These are phyloP conservation scores for Acanthosepion pharaonis DNA, from an alignment of 2,888 invertebrate species.

Conservation along the genomic window DNA sequence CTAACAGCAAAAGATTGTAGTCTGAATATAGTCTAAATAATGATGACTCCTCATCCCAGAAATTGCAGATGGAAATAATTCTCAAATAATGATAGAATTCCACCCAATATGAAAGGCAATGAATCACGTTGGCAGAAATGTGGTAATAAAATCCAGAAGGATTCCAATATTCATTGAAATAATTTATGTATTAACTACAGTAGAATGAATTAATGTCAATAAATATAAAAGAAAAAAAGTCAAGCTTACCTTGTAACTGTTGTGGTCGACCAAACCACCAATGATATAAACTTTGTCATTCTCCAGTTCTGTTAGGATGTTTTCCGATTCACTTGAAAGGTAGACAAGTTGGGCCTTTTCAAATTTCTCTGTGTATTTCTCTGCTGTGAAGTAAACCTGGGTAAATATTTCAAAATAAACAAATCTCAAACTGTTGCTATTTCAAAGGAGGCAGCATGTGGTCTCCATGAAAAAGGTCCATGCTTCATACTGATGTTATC, in stretches of 20 bases:
- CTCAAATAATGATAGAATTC: too few species aligned
- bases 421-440: neutral
- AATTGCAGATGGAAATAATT: too few species aligned
- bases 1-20: too few species aligned
- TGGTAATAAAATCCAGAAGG: too few species aligned
- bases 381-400: conserved; percentile 82
- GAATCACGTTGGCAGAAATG: too few species aligned
- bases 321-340: conserved; percentile 94
- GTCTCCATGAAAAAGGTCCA: too few species aligned
- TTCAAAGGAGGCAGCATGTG: neutral
- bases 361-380: conserved; percentile 83
- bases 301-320: conserved; percentile 82
- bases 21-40: too few species aligned
- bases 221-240: neutral
- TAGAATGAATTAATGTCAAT: neutral
- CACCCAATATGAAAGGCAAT: too few species aligned
- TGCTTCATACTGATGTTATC: too few species aligned
- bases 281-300: conserved; percentile 90
- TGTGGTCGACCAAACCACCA: conserved; percentile 98
- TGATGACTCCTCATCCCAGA: too few species aligned
- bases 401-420: neutral
- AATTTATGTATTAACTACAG: neutral
- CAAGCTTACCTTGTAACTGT: conserved; percentile 86
- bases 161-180: neutral
- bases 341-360: conserved; percentile 86